Base-by-base conservation (phyloP, 2,888 invertebrate species). In the Noctua comes region DNA sequence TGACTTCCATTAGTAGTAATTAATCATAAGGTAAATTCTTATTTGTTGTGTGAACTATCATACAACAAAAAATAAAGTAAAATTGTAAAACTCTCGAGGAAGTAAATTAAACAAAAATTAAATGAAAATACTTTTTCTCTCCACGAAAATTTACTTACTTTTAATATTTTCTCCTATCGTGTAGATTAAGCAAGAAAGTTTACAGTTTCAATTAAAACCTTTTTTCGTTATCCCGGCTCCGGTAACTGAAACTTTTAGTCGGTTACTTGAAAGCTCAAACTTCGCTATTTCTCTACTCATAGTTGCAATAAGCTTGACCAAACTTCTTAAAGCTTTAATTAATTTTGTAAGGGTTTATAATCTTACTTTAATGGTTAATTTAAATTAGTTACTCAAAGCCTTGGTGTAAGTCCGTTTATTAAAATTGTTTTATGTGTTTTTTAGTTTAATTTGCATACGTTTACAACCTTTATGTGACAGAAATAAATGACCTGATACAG, bases 301-400 rank as follows among this genome's bases (percentile, higher is more conserved):
- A 93, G 92, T 93, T 90, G 92, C 91, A 91, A 91, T 91, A 92
- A 91, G 92, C 87, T 90, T 86, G 88, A 88, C 89, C 90, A 65
- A 92, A 92, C 91, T 93, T 90, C 90, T 91, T 90, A 86, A 92
- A 91, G 90, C 90, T 90, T 91, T 91, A 90, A 92, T 92, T 91
- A 92, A 92, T 91, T 91, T 90, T 90, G 84, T 84, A 85, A 85
- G 83, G 83, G 86, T 84, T 86, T 86, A 82, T 87, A 87, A 89
- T 86, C 83, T 76, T 76, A 80, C 77, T 87, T 74, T 85, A 89
- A 88, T 86, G 79, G 79, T 76, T 82, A 77, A 85, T 87, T 85
- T 81, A 73, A 80, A 78, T 71, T 74, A 36, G 76, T 79, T 75
- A 48, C 65, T 51, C n/a, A 66, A 75, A 57, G 68, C 69, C 65